Evolutionary conservation across 2,113 vertebrate genomes (phyloP).

Genomic region (Conger conger): DNA sequence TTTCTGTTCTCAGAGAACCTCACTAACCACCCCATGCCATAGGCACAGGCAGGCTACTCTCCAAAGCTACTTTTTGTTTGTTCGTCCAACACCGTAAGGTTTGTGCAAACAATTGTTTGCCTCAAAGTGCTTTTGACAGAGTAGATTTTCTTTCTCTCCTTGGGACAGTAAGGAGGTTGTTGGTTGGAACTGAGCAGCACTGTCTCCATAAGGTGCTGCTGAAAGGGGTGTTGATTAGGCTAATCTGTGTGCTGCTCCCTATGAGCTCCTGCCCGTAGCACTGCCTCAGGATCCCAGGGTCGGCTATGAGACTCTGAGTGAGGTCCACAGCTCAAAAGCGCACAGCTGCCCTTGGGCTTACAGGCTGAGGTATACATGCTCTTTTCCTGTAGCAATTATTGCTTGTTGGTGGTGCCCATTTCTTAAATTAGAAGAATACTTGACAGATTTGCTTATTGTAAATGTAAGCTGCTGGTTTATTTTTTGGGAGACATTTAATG

Average conservation of each 20-base stretch:
- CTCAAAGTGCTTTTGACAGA: neutral
- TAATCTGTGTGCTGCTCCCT: neutral
- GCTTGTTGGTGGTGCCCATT: neutral
- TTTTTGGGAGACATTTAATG: neutral
- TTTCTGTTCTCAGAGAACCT: neutral
- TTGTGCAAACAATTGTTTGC: neutral
- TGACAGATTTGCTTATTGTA: neutral
- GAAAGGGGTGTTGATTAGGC: neutral
- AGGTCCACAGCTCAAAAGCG: neutral
- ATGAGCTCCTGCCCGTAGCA: neutral
- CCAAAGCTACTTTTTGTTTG: neutral
- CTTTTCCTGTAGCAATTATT: neutral
- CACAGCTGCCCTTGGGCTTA: neutral
- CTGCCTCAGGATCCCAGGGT: neutral
- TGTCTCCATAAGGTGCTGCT: neutral
- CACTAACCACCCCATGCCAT: neutral
- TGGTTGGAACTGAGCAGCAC: neutral
- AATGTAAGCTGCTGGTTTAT: neutral
- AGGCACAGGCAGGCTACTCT: neutral
- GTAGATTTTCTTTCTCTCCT: neutral
- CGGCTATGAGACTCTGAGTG: neutral
- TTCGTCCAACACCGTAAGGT: neutral
- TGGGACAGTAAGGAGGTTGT: neutral
- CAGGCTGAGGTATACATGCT: neutral
- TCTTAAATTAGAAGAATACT: neutral